phyloP scores from a whole-genome alignment of 2,888 invertebrate species.

The Pecten maximus region DNA sequence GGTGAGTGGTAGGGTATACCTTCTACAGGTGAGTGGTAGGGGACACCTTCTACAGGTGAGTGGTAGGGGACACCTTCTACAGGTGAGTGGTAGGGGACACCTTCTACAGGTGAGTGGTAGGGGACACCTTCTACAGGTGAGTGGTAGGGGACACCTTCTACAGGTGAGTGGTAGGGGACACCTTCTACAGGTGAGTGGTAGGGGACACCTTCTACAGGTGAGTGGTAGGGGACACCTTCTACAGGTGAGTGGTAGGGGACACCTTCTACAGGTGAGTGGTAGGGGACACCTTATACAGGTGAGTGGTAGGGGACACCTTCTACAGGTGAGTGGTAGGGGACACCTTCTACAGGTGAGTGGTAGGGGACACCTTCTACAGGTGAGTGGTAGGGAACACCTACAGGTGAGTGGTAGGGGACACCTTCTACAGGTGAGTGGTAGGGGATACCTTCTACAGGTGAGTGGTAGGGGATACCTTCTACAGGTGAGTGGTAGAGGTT shows the following conservation, averaged over 20 bases:
- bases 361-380: neutral
- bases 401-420: too few relatives aligned
- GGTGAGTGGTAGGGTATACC: neutral
- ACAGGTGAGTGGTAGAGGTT: neutral
- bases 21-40: neutral
- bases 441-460: neutral
- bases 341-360: neutral
- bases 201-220: neutral
- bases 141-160: neutral
- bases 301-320: neutral
- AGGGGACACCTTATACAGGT: neutral
- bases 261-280: neutral
- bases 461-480: neutral
- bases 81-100: neutral
- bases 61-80: neutral
- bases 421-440: slow-evolving; percentile 79
- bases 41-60: neutral
- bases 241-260: neutral
- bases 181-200: neutral
- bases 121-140: neutral
- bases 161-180: neutral
- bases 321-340: neutral
- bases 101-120: neutral
- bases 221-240: neutral
- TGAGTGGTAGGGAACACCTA: neutral